Evolutionary conservation across 1,140 invertebrate genomes (phyloP), one percentile per base, ranked within the genome.

Genomic region (Laupala kohalensis): DNA sequence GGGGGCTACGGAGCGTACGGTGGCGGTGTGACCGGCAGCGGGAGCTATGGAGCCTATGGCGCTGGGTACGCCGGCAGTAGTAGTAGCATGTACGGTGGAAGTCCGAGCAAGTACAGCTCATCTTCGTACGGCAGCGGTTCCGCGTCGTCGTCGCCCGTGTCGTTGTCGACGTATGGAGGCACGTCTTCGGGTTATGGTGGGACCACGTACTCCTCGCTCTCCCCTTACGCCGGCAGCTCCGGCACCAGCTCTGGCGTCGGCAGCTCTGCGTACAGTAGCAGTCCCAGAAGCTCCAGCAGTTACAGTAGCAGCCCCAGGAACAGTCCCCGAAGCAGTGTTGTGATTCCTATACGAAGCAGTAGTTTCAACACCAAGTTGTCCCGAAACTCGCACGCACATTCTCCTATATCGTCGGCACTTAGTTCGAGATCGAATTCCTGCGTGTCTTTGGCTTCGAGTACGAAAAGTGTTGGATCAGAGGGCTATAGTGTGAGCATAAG

Each of bases 401-500:
- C 69, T 3, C 69, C 72, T 24, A 19, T 64, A 15, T 75, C 74
- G 3, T 74, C 74, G 9, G 67, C 66, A 1, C 71, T 71, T n/a
- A 64, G 67, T n/a, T 71, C 73, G 6, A 28, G 73, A 15, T 72
- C 74, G 23, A 68, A 73, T 24, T 73, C 72, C 13, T 69, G 72
- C 9, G 70, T 69, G 2, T 76, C 75, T 5, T 73, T 77, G 9
- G 73, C 74, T 4, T 24, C 25, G 15, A 75, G 78, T 15, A 83
- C 80, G 13, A 78, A 79, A 74, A 83, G 82, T n/a, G n/a, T n/a
- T 19, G 82, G 81, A 73, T 89, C 88, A 62, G 88, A 90, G 79
- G 88, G 88, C 79, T 90, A 90, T 75, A 83, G 83, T 81, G 88
- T 90, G 88, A 87, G 87, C 76, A 73, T 70, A 37, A 70, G 12